phyloP scores from a whole-genome alignment of 2,888 invertebrate genomes.

The Coelinius sp. region DNA sequence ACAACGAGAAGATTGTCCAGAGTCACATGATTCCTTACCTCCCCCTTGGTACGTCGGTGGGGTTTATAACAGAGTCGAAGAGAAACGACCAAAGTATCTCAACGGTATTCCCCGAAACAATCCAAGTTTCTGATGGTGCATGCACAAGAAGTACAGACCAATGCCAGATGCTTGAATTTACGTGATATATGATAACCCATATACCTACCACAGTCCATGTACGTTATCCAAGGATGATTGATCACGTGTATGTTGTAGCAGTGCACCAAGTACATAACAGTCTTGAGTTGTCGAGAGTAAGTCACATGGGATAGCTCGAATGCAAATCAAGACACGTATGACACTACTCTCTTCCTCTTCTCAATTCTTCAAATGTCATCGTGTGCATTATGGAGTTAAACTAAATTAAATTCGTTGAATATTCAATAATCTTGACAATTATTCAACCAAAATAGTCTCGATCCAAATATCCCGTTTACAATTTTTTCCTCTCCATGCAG shows the following conservation, averaged over 20 bases:
- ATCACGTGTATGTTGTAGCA: slow-evolving; percentile 26
- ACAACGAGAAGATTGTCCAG: not conserved
- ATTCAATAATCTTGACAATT: no score
- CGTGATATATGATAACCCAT: slow-evolving; percentile 31
- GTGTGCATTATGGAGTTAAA: not conserved
- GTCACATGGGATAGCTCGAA: slow-evolving; percentile 20
- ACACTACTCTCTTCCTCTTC: not conserved
- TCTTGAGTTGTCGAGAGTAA: slow-evolving; percentile 10
- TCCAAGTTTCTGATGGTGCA: slow-evolving; percentile 32
- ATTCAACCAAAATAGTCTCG: no score
- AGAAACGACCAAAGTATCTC: slow-evolving; percentile 22
- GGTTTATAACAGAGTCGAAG: slow-evolving; percentile 11
- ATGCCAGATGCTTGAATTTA: slow-evolving; percentile 25
- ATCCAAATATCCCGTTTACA: no score
- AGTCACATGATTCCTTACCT: not conserved
- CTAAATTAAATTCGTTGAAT: no score
- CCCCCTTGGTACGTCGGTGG: not conserved
- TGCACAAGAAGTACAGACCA: not conserved
- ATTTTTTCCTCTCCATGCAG: no score
- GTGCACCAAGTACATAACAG: not conserved
- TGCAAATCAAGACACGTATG: slow-evolving; percentile 34
- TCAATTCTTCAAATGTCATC: not conserved
- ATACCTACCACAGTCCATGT: slow-evolving; percentile 30
- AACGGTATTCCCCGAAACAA: slow-evolving; percentile 22
- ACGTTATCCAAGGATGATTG: slow-evolving; percentile 30